Evolutionary conservation across 1,140 invertebrate species (phyloP), one percentile per base, ranked within the genome.

Genomic region (Platorchestia sp.): DNA sequence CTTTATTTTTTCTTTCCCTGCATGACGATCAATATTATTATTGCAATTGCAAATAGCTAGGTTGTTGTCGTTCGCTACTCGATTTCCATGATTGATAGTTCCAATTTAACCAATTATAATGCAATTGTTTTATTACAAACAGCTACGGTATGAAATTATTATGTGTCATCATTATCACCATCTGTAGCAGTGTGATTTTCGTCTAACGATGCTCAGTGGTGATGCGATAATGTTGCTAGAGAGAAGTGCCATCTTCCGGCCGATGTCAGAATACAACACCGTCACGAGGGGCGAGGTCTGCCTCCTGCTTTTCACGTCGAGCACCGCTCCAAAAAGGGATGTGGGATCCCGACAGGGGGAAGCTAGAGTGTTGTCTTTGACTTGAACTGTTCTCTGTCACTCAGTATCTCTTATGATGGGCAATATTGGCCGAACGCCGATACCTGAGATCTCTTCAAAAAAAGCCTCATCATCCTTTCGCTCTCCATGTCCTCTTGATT

Each of bases 361-460:
- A 93, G 36, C 91, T 93, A 40, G 91, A 93, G 91, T 93, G 91
- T 93, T 93, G 91, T 45, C 91, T 93, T 93, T 93, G 91, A 93
- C 36, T 93, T 44, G 91, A 45, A 47, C 91, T 93, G 45, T 93
- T 93, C 91, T 45, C 91, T 47, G 91, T 93, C 91, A 93, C 91
- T 93, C 91, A 45, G 45, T 45, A 45, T 93, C 91, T 93, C 45
- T 45, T 45, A 93, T 93, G 91, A 93, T 93, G 45, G 91, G 91
- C 45, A 93, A 93, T 93, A 93, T 44, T n/a, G 44, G 40, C 41
- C 43, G 45, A 44, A 44, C 91, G 41, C 44, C 91, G 91, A 93
- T 93, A 93, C 91, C 91, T 93, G 91, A 93, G 91, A 93, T 47
- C 91, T 41, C 91, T 93, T 93, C 43, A 93, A 40, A 93, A n/a